Evolutionary conservation across 2,888 invertebrate genomes (phyloP).

Genomic region (Agapostemon virescens): DNA sequence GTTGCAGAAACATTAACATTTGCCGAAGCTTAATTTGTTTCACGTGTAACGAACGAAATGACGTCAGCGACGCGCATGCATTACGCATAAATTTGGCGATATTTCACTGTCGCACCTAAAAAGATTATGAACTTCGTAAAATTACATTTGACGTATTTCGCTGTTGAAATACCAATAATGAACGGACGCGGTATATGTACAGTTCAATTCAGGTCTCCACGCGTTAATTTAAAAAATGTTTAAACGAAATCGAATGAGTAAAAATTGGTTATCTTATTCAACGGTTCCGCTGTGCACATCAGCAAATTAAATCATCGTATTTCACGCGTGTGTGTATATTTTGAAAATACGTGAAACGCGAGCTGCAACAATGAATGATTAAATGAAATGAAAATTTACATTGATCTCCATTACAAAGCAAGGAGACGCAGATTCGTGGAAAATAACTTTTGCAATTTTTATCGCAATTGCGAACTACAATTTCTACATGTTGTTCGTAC

Average conservation of each 20-base stretch:
- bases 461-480: neutral
- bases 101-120: neutral
- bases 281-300: neutral
- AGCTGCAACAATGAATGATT: neutral
- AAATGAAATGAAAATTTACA: neutral
- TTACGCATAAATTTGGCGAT: neutral
- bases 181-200: neutral
- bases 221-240: neutral
- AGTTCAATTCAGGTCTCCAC: neutral
- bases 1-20: neutral
- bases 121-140: neutral
- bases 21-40: neutral
- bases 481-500: neutral
- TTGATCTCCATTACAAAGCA: neutral
- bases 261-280: neutral
- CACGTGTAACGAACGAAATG: neutral
- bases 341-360: neutral
- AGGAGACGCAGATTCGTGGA: no score
- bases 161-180: neutral
- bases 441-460: neutral
- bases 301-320: neutral
- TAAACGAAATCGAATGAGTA: neutral
- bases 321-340: neutral
- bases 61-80: neutral
- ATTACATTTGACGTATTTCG: neutral